Percentiles rank a stretch among this genome's conserved stretches.
Evolutionary conservation across 2,888 invertebrate genomes (phyloP).

Genomic region (Conops quadrifasciatus): DNA sequence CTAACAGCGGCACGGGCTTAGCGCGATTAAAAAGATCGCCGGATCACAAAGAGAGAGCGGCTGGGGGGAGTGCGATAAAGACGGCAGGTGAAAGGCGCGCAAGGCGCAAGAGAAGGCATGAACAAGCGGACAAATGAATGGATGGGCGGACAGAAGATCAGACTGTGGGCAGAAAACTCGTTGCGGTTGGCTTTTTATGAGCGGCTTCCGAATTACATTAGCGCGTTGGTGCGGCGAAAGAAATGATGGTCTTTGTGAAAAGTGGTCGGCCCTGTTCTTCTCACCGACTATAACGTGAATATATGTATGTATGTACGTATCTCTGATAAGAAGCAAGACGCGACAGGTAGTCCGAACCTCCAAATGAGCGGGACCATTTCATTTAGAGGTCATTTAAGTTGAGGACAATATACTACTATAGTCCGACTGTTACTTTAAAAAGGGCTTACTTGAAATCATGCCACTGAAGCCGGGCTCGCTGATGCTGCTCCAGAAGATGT

Average conservation of each 20-base stretch:
- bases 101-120: neutral
- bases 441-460: no score
- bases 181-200: constrained; percentile 17
- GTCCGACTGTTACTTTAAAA: no score
- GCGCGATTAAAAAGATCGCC: constrained; percentile 61
- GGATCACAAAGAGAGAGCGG: no score
- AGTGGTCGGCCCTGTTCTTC: neutral
- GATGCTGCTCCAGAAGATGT: no score
- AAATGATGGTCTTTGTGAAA: constrained; percentile 18
- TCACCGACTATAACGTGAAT: neutral
- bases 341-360: neutral
- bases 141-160: constrained; percentile 9
- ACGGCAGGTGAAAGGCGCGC: neutral
- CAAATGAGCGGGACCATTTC: no score
- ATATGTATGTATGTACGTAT: constrained; percentile 10
- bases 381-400: no score
- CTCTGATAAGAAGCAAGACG: constrained; percentile 24
- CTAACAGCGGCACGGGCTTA: constrained; percentile 62
- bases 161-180: constrained; percentile 16
- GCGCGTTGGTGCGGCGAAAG: constrained; percentile 3
- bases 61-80: neutral
- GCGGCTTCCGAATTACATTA: constrained; percentile 29
- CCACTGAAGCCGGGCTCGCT: no score
- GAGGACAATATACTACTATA: no score
- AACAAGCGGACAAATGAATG: neutral